Base-by-base conservation (phyloP, 2,113 vertebrate genomes). In the Piprites chloris region DNA sequence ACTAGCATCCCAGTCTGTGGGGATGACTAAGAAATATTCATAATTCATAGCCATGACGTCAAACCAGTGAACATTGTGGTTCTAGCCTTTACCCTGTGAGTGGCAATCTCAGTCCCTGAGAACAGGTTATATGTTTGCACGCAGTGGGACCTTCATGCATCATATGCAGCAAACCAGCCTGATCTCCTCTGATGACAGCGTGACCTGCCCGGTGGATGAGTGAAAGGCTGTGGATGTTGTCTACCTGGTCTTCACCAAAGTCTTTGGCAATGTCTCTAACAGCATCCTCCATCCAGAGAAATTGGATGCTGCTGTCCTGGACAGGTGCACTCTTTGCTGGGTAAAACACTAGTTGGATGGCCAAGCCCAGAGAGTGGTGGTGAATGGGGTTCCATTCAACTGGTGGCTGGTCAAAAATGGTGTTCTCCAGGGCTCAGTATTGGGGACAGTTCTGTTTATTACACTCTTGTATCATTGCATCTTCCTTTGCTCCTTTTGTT, bases 21-120 rank as follows among this genome's bases (percentile, higher is more conserved):
- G 69, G 2, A 87, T 94, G 81, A 95, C 85, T 96, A 93, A 93
- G 77, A 95, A 85, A 94, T 81, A 93, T 93, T 93, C 73, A 87
- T 91, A 95, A 94, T 94, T 96, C 87, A 85, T 93, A 89, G 14
- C 55, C 81, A 68, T 94, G 90, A 87, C 81, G 81, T 93, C 88
- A 95, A 74, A 87, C 50, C 42, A 66, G 50, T 71, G 69, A 85
- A 85, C 89, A 90, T n/a, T 62, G 26, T 78, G 61, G 56, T 85
- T 89, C 85, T 71, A 89, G 77, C 65, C n/a, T 71, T 85, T 74
- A 52, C 12, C 32, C 14, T 46, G 28, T 58, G 61, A 85, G 65
- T 71, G 47, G 78, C 42, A 85, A 69, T 74, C 68, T 89, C 69
- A n/a, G 0, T 41, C 85, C 74, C 65, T 82, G 66, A 90, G 41